These are phyloP conservation scores for Pandemis cinnamomeana DNA, from an alignment of 2,888 invertebrate genomes.

Conservation along the genomic window DNA sequence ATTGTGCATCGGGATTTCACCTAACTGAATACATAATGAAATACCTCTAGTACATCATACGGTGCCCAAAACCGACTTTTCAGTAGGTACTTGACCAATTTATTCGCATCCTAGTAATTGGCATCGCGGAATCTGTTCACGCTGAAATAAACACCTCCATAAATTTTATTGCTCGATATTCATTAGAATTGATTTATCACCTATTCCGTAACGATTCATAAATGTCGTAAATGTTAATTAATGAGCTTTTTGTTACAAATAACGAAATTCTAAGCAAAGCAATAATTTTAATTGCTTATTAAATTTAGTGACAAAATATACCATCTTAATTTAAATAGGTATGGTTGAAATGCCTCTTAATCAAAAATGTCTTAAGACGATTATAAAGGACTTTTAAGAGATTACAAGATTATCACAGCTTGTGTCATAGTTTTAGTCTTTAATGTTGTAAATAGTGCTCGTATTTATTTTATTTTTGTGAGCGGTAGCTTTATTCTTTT, in stretches of 20 bases:
- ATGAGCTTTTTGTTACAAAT: conserved; percentile 1
- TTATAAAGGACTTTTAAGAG: no score
- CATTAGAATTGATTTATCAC: conserved; percentile 12
- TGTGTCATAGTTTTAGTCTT: no score
- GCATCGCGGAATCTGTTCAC: neutral
- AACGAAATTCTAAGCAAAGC: neutral
- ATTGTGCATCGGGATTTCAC: no score
- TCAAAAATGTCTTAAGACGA: no score
- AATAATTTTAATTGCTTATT: neutral
- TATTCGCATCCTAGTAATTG: neutral
- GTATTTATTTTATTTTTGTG: no score
- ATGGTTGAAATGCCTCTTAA: no score
- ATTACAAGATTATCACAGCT: no score
- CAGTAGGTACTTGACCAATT: neutral
- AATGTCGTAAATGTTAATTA: conserved; percentile 16
- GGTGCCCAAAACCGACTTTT: neutral
- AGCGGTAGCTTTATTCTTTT: no score
- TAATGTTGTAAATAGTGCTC: no score
- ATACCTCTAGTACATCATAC: no score
- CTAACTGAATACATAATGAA: no score
- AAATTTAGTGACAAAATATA: neutral
- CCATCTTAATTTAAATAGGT: no score
- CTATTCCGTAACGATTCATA: conserved; percentile 15
- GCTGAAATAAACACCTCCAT: conserved; percentile 8
- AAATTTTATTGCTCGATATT: conserved; percentile 15